These are phyloP conservation scores for Acanthoscelides obtectus DNA, from an alignment of 2,888 invertebrate genomes.

Conservation along the genomic window DNA sequence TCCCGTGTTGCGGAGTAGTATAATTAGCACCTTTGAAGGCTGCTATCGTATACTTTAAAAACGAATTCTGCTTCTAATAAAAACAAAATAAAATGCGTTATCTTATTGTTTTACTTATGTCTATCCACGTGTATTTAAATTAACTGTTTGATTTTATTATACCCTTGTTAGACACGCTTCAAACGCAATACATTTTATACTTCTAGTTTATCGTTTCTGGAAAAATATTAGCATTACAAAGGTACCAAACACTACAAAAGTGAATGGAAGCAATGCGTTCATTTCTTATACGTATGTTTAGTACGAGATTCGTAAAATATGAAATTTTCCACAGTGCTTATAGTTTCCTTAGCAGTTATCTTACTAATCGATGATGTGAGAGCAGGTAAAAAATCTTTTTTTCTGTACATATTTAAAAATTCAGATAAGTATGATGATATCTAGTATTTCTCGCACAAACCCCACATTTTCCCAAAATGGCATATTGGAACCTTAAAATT, in stretches of 20 bases:
- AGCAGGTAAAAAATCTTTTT: not conserved
- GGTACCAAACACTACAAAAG: not conserved
- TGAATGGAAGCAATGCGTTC: not conserved
- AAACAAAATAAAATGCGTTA: not conserved
- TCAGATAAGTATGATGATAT: too few relatives aligned
- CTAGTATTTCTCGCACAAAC: too few relatives aligned
- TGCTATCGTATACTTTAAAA: too few relatives aligned
- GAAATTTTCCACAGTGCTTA: not conserved
- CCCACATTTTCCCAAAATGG: too few relatives aligned
- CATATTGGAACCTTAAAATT: too few relatives aligned
- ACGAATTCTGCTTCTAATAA: too few relatives aligned
- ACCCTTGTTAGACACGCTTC: not conserved
- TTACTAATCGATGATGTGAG: not conserved
- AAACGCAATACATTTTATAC: not conserved
- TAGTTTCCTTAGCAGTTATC: not conserved
- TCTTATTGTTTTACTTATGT: not conserved
- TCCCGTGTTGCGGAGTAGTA: too few relatives aligned
- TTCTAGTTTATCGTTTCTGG: not conserved
- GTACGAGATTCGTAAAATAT: not conserved
- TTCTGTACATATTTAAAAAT: too few relatives aligned
- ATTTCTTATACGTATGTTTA: not conserved
- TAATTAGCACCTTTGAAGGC: too few relatives aligned
- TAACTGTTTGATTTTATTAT: not conserved
- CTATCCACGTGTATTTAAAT: not conserved
- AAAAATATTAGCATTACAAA: not conserved